A percentile compares a stretch with the other conserved stretches of the same genome.
Conservation (phyloP, 2,888 invertebrate species). For the Melanophora roralis region DNA sequence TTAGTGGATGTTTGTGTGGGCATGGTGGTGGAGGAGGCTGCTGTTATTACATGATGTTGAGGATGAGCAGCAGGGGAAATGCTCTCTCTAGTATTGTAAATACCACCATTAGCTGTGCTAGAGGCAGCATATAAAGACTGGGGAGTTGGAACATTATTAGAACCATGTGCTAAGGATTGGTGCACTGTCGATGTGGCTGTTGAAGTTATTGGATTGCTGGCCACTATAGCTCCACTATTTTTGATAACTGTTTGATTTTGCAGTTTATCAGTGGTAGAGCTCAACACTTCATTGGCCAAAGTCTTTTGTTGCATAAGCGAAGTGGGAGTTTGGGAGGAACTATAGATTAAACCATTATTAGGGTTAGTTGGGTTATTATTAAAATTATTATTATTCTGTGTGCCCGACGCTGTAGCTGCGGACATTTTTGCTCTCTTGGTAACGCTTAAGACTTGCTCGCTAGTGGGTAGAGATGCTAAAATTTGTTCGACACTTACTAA, state of each 20-base stretch:
- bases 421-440: constrained; percentile 82
- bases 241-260: constrained; percentile 50
- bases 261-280: constrained; percentile 45
- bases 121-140: constrained; percentile 36
- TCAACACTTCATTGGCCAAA: constrained; percentile 46
- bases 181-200: constrained; percentile 10
- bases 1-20: constrained; percentile 51
- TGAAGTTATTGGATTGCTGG: constrained; percentile 33
- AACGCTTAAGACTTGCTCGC: constrained; percentile 89
- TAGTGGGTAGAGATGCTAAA: constrained; percentile 88
- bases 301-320: constrained; percentile 55
- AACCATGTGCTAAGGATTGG: constrained; percentile 22
- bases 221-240: constrained; percentile 38
- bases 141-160: constrained; percentile 37
- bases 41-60: constrained; percentile 50
- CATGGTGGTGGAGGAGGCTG: constrained; percentile 39
- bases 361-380: constrained; percentile 16
- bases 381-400: constrained; percentile 51
- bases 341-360: constrained; percentile 43
- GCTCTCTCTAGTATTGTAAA: constrained; percentile 70
- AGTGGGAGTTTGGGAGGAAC: constrained; percentile 61
- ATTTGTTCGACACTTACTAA: constrained; percentile 93
- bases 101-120: neutral
- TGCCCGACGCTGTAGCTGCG: neutral
- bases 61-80: constrained; percentile 76